Conservation (phyloP, 2,888 invertebrate species). For the Leptinotarsa haldemani region DNA sequence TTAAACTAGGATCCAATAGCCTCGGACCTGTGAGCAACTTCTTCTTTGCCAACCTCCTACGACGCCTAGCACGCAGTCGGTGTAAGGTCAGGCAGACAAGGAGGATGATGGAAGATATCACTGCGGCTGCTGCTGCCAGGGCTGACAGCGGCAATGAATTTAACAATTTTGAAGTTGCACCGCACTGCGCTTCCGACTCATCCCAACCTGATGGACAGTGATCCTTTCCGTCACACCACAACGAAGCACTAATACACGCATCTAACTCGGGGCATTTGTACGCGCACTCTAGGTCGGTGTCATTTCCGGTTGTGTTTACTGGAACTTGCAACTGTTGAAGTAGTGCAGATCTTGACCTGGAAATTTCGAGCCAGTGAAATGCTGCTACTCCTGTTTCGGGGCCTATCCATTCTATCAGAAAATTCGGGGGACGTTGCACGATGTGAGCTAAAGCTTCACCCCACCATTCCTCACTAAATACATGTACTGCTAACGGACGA, state of each 20-base stretch:
- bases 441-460: slow-evolving; percentile 61
- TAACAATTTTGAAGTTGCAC: slow-evolving; percentile 68
- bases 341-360: slow-evolving; percentile 73
- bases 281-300: slow-evolving; percentile 71
- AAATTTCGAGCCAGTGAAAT: slow-evolving; percentile 83
- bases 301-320: slow-evolving; percentile 67
- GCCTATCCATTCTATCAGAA: slow-evolving; percentile 77
- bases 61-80: slow-evolving; percentile 69
- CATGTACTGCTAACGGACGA: slow-evolving; percentile 76
- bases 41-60: slow-evolving; percentile 68
- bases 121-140: slow-evolving; percentile 71
- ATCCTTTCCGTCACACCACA: slow-evolving; percentile 81
- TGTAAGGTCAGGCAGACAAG: slow-evolving; percentile 72
- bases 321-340: slow-evolving; percentile 71
- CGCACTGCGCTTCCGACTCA: slow-evolving; percentile 78
- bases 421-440: slow-evolving; percentile 69
- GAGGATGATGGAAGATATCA: slow-evolving; percentile 70
- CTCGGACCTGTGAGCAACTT: slow-evolving; percentile 70
- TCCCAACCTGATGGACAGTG: slow-evolving; percentile 78
- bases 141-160: slow-evolving; percentile 70
- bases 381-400: slow-evolving; percentile 80
- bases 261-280: slow-evolving; percentile 79
- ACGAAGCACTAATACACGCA: slow-evolving; percentile 79
- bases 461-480: slow-evolving; percentile 85
- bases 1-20: slow-evolving; percentile 73